Conservation (phyloP, 2,797 vertebrate species). For the Parambassis ranga region DNA sequence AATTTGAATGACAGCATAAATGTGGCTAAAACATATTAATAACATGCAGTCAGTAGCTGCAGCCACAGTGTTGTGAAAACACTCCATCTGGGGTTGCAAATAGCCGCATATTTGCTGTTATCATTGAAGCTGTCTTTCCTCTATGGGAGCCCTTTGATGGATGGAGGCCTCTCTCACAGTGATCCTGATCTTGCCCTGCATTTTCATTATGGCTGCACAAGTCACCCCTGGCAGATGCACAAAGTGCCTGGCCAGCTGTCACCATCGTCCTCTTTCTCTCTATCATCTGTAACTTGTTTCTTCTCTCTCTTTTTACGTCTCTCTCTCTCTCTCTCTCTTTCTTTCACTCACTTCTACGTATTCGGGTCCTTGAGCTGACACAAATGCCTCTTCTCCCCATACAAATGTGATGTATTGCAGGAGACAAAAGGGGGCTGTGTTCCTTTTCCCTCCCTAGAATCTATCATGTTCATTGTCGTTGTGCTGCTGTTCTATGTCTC, state of each 20-base stretch:
- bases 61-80: slow-evolving; percentile 20
- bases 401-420: slow-evolving; percentile 69
- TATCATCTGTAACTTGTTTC: slow-evolving; percentile 50
- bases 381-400: slow-evolving; percentile 39
- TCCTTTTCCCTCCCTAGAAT: slow-evolving; percentile 51
- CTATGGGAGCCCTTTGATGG: slow-evolving; percentile 71
- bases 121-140: slow-evolving; percentile 53
- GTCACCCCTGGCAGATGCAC: slow-evolving; percentile 72
- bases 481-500: slow-evolving; percentile 10
- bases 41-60: neutral
- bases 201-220: slow-evolving; percentile 73
- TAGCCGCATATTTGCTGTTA: slow-evolving; percentile 56
- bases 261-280: slow-evolving; percentile 60
- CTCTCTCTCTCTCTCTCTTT: slow-evolving; percentile 13
- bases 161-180: slow-evolving; percentile 68
- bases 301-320: slow-evolving; percentile 14
- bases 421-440: slow-evolving; percentile 40
- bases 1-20: slow-evolving; percentile 5
- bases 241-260: slow-evolving; percentile 72
- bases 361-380: slow-evolving; percentile 55
- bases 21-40: slow-evolving; percentile 1
- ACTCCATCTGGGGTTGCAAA: slow-evolving; percentile 44
- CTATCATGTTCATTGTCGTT: slow-evolving; percentile 38
- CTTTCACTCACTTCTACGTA: slow-evolving; percentile 25
- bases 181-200: slow-evolving; percentile 74